phyloP scores from a whole-genome alignment of 2,888 invertebrate species.

The Quadroppia sp. region DNA sequence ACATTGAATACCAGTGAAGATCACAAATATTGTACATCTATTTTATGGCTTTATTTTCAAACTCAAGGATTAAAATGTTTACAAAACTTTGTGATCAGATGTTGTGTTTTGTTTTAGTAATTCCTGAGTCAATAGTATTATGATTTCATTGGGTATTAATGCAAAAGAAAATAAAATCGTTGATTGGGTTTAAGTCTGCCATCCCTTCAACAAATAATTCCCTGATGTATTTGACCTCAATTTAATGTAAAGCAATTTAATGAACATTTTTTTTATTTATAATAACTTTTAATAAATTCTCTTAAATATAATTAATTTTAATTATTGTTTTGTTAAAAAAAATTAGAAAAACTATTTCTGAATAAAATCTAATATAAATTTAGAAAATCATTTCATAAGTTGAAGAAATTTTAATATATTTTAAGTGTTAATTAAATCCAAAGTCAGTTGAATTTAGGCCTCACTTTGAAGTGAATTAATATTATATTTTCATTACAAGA shows the following conservation, averaged over 20 bases:
- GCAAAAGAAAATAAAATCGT: neutral
- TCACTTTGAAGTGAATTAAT: neutral
- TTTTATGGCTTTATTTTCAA: neutral
- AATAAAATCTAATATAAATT: neutral
- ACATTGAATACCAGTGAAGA: too few relatives aligned
- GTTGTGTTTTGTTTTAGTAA: slow-evolving; percentile 20
- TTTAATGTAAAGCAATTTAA: too few relatives aligned
- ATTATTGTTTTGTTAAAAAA: too few relatives aligned
- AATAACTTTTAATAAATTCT: too few relatives aligned
- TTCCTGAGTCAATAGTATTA: neutral
- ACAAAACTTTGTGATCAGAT: slow-evolving; percentile 9
- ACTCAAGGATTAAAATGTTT: neutral
- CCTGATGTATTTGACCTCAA: too few relatives aligned
- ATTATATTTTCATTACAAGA: neutral
- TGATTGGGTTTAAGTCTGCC: neutral
- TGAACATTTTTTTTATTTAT: too few relatives aligned
- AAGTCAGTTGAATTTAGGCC: neutral
- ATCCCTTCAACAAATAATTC: slow-evolving; percentile 15
- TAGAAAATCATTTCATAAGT: too few relatives aligned
- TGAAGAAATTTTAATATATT: too few relatives aligned
- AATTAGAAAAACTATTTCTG: neutral
- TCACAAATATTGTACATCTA: too few relatives aligned
- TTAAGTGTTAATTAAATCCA: neutral
- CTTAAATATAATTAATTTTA: too few relatives aligned
- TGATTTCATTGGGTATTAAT: neutral